A percentile compares a stretch with the other conserved stretches of the same genome.
Evolutionary conservation across 2,113 vertebrate genomes (phyloP).

Genomic region (Notiomystis cincta): DNA sequence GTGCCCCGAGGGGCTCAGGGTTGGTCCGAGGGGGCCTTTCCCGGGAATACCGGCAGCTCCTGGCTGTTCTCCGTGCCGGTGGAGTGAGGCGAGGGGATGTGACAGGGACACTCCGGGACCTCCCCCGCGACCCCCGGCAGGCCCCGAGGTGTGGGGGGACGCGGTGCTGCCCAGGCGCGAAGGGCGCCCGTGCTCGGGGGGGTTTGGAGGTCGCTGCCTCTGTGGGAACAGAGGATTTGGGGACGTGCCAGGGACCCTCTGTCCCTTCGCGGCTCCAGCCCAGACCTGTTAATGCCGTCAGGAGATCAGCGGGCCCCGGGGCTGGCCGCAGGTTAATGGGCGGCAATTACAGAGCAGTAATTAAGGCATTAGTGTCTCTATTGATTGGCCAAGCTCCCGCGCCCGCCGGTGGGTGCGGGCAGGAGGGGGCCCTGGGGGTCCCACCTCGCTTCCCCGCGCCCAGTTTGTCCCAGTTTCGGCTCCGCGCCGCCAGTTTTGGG

Average conservation of each 20-base stretch:
- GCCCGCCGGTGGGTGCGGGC: background rate
- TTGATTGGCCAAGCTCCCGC: background rate
- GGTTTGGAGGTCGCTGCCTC: background rate
- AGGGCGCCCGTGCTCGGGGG: fast-evolving
- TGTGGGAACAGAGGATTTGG: background rate
- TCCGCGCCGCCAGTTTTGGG: background rate
- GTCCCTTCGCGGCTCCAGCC: background rate
- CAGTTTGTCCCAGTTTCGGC: background rate
- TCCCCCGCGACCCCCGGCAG: background rate
- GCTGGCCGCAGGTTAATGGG: conserved; percentile 28
- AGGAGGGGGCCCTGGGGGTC: background rate
- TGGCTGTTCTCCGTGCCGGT: fast-evolving
- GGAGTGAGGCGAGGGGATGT: background rate
- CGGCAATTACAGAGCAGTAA: conserved; percentile 40
- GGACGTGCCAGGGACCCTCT: background rate
- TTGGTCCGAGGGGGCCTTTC: background rate
- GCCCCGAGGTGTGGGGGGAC: background rate
- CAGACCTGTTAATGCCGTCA: background rate
- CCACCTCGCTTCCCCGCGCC: background rate
- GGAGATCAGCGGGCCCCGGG: conserved; percentile 5
- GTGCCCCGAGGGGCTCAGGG: background rate
- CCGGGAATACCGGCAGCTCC: background rate
- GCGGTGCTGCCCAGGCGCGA: background rate
- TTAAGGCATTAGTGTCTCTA: conserved; percentile 15
- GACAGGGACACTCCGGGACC: background rate